These are phyloP conservation scores for Entomobrya proxima DNA, from an alignment of 2,888 invertebrate genomes.

Conservation along the genomic window DNA sequence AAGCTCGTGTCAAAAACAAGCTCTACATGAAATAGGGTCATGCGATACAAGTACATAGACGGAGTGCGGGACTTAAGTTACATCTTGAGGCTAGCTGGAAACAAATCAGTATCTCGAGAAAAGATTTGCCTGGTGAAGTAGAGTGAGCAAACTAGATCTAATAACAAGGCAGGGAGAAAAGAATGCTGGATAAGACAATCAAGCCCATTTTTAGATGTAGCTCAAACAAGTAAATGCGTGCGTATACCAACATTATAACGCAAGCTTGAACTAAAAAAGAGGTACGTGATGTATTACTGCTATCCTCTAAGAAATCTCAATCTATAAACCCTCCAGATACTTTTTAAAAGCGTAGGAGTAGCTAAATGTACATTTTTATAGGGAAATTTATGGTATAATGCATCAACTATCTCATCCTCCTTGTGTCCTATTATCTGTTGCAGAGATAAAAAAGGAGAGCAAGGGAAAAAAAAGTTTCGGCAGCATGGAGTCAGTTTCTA, in stretches of 20 bases:
- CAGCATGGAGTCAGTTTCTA: neutral
- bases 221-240: conserved; percentile 6
- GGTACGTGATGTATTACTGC: neutral
- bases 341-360: neutral
- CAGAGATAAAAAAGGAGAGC: neutral
- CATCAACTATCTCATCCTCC: neutral
- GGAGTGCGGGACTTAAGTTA: neutral
- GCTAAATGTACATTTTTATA: neutral
- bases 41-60: neutral
- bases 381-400: neutral
- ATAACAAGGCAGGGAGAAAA: neutral
- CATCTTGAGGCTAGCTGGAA: neutral
- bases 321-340: neutral
- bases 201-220: neutral
- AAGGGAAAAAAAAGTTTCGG: conserved; percentile 4
- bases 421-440: conserved; percentile 30
- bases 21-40: conserved; percentile 61
- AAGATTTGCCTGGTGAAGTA: neutral
- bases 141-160: neutral
- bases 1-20: conserved; percentile 62
- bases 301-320: neutral
- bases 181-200: conserved; percentile 25
- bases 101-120: neutral
- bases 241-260: neutral
- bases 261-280: neutral